These are phyloP conservation scores for Hyposoter dolosus DNA, from an alignment of 2,888 invertebrate species.

Conservation along the genomic window DNA sequence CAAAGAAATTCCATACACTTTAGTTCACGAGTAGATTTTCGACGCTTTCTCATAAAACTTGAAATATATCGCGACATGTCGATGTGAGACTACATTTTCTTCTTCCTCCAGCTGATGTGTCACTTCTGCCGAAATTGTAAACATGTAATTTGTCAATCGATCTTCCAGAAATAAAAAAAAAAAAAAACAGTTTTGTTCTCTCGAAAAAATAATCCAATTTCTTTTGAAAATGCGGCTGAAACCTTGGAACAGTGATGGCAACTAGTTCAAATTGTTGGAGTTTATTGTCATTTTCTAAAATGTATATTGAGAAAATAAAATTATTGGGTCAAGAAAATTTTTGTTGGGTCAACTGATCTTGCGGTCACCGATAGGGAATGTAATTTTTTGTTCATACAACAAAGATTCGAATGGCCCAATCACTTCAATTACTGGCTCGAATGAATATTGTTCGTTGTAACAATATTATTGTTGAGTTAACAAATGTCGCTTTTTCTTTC, in stretches of 20 bases:
- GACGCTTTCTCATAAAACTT: not conserved
- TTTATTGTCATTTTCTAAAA: not conserved
- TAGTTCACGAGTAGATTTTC: not conserved
- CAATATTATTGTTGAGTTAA: too few relatives aligned
- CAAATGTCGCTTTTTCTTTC: too few relatives aligned
- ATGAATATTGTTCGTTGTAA: too few relatives aligned
- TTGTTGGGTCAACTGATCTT: too few relatives aligned
- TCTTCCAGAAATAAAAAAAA: not conserved
- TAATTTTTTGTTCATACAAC: too few relatives aligned
- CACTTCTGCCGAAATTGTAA: not conserved
- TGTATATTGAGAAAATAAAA: too few relatives aligned
- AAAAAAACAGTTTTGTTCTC: not conserved
- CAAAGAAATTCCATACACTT: not conserved
- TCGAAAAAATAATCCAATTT: not conserved
- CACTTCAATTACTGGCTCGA: too few relatives aligned
- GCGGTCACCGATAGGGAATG: too few relatives aligned
- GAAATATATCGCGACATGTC: not conserved
- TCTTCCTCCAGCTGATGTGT: not conserved
- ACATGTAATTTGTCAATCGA: not conserved
- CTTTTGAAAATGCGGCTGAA: not conserved
- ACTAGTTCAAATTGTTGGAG: not conserved
- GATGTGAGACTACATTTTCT: not conserved
- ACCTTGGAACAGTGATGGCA: not conserved
- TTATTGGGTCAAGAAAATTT: too few relatives aligned
- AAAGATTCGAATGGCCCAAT: too few relatives aligned